Evolutionary conservation across 2,113 vertebrate genomes (phyloP).

Genomic region (human): DNA sequence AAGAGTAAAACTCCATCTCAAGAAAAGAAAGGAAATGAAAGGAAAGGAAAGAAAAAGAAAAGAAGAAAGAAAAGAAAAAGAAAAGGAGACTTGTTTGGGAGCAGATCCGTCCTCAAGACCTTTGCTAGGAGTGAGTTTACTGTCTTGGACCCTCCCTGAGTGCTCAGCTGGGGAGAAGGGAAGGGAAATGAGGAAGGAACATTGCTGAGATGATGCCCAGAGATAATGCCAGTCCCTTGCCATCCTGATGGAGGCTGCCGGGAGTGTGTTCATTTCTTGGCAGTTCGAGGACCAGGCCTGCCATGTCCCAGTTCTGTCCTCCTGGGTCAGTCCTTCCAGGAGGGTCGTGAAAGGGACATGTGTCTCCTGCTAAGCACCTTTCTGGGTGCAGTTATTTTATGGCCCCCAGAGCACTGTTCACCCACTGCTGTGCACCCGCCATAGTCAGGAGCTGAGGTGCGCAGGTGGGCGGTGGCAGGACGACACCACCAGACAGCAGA

Average conservation of each 20-base stretch:
- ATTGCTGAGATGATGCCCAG: neutral
- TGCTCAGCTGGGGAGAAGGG: neutral
- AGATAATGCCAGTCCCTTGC: neutral
- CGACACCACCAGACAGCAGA: neutral
- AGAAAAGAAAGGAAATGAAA: too few relatives aligned
- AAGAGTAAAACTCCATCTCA: too few relatives aligned
- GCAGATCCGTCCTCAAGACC: neutral
- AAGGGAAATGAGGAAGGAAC: neutral
- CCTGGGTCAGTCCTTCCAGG: neutral
- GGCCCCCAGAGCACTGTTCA: neutral
- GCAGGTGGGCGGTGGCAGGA: rapidly evolving
- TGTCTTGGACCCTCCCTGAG: neutral
- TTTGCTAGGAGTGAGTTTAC: neutral
- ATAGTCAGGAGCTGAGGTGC: too few relatives aligned
- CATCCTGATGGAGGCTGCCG: neutral
- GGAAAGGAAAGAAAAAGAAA: rapidly evolving
- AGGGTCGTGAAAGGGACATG: neutral
- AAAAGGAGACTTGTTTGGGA: neutral
- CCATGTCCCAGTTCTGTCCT: neutral
- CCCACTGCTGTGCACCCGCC: too few relatives aligned
- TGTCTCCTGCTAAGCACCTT: neutral
- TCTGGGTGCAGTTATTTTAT: neutral
- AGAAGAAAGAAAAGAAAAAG: too few relatives aligned
- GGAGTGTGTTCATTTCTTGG: neutral
- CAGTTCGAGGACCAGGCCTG: neutral